phyloP scores from a whole-genome alignment of 2,797 vertebrate species.

The Lacerta viridis region DNA sequence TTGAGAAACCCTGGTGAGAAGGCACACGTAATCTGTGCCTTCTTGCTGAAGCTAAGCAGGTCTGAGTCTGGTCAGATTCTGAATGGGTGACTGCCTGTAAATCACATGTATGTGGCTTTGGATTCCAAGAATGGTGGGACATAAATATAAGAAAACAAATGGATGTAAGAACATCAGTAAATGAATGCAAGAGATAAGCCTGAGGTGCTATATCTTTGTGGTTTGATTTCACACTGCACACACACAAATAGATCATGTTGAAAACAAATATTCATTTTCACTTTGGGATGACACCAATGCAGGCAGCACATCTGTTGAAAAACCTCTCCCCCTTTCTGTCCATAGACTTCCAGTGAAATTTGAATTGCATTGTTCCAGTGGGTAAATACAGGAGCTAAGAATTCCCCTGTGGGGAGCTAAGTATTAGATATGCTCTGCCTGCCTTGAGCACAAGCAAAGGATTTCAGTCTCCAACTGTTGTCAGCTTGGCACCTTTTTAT shows the following conservation, averaged over 20 bases:
- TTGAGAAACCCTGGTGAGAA: no score
- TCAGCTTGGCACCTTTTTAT: conserved; percentile 6
- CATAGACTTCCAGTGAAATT: neutral
- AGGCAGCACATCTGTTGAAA: neutral
- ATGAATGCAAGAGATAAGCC: neutral
- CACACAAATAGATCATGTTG: neutral
- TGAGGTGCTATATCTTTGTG: no score
- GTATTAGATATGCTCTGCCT: neutral
- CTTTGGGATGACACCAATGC: neutral
- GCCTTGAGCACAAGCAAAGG: conserved; percentile 2
- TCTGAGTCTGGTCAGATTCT: no score
- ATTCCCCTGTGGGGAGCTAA: neutral
- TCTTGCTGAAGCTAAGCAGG: no score
- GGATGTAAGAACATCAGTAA: no score
- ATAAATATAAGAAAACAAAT: no score
- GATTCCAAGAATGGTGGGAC: no score
- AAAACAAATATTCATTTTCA: neutral
- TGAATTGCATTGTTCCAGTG: neutral
- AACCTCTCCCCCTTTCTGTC: neutral
- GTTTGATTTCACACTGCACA: neutral
- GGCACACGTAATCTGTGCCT: no score
- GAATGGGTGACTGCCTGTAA: no score
- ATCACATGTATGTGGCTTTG: no score
- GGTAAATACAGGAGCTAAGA: neutral
- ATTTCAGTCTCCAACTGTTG: conserved; percentile 13